These are phyloP conservation scores for Neostethus bicornis DNA, from an alignment of 2,797 vertebrate species.

Conservation along the genomic window DNA sequence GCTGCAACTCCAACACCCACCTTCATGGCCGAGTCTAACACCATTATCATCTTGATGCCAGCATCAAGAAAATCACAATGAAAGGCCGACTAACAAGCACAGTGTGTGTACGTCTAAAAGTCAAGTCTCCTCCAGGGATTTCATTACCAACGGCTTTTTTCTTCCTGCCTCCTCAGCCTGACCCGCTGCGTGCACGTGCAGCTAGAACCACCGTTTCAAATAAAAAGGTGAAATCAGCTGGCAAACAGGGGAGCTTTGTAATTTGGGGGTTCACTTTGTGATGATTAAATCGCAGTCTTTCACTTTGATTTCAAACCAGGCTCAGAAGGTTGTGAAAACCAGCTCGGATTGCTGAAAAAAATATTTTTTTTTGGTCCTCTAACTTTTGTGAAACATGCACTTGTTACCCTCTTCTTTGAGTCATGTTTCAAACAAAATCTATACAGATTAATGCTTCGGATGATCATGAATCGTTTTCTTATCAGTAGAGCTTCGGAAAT, in stretches of 20 bases:
- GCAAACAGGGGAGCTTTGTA: conserved; percentile 22
- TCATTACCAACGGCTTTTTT: conserved; percentile 21
- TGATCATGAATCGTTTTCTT: too few species aligned
- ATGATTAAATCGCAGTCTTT: conserved; percentile 25
- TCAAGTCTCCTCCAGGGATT: conserved; percentile 27
- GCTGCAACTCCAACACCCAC: conserved; percentile 32
- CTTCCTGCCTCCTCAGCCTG: conserved; percentile 7
- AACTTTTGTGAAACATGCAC: neutral
- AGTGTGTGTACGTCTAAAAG: conserved; percentile 23
- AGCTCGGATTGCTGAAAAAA: conserved; percentile 10
- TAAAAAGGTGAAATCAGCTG: conserved; percentile 32
- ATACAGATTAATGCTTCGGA: neutral
- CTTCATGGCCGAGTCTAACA: conserved; percentile 33
- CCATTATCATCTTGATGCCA: conserved; percentile 40
- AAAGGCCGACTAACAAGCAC: conserved; percentile 52
- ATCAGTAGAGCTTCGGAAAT: too few species aligned
- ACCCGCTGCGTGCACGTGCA: conserved; percentile 24
- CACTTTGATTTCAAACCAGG: conserved; percentile 15
- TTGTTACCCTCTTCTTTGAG: neutral
- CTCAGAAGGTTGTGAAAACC: conserved; percentile 16
- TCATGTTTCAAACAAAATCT: neutral
- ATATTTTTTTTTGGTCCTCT: neutral
- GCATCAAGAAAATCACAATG: conserved; percentile 38
- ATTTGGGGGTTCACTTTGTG: conserved; percentile 27
- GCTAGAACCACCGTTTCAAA: conserved; percentile 23